Evolutionary conservation across 1,140 invertebrate species (phyloP), one percentile per base, ranked within the genome.

Genomic region (Gonatopus flavifemur): DNA sequence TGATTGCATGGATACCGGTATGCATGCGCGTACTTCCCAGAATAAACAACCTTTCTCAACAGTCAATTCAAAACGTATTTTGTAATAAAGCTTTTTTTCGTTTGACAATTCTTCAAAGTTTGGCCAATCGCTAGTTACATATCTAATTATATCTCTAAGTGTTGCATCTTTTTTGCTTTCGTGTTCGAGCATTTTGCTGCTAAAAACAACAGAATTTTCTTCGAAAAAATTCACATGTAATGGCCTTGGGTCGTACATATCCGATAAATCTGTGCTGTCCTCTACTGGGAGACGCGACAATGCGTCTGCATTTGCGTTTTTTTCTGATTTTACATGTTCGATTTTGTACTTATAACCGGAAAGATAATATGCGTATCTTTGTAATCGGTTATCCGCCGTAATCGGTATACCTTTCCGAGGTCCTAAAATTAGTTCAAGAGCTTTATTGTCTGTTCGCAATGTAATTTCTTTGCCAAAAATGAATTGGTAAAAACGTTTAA

Each of bases 401-500:
- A 50, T 20, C 9, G 62, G 67, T 16, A 73, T 44, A 7, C 44
- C 57, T 32, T 59, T 50, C 21, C 64, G 52, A 28, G 58, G 28
- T 6, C 59, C 64, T 40, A 81, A 79, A 41, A 82, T 65, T 9
- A 61, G 49, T 15, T 66, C 46, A 10, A 84, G 50, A 1, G 81
- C 80, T 45, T 77, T 66, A 49, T 82, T 75, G 49, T 82, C 81
- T 1, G 75, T 80, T 21, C 59, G 43, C 8, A 83, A 41, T 3
- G 54, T 59, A 64, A 83, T 84, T 21, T 62, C 37, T 18, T 68
- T 50, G 15, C 82, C 81, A 59, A 66, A 73, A 3, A 86, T 41
- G 56, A 78, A 85, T 30, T 78, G 55, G 24, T 81, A 67, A 57
- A 83, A 84, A 58, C 78, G 78, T 43, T 73, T 72, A 3, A 84